Evolutionary conservation across 2,888 invertebrate genomes (phyloP).

Genomic region (Acleris sparsana): DNA sequence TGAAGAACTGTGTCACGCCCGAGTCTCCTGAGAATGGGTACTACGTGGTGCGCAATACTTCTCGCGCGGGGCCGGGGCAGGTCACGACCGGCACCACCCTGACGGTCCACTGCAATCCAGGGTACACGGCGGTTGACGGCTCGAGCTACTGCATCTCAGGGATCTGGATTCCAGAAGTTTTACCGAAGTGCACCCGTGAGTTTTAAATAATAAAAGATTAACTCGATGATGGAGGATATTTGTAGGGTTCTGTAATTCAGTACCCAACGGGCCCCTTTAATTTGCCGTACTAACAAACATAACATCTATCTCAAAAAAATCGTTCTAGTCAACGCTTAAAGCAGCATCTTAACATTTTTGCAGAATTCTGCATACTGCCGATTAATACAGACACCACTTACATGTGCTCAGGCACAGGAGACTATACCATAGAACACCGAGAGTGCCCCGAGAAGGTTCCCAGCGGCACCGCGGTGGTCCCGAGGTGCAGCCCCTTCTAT

Average conservation of each 20-base stretch:
- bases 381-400: too few species aligned
- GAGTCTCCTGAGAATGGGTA: not conserved
- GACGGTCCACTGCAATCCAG: not conserved
- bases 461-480: not conserved
- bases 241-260: too few species aligned
- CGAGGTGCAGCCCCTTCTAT: conserved; percentile 7
- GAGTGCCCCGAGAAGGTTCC: not conserved
- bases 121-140: not conserved
- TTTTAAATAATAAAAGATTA: too few species aligned
- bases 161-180: not conserved
- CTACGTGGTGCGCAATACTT: not conserved
- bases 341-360: too few species aligned
- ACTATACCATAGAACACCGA: not conserved
- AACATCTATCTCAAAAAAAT: too few species aligned
- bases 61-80: too few species aligned
- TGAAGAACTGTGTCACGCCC: not conserved
- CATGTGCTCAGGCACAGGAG: too few species aligned
- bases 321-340: too few species aligned
- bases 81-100: not conserved
- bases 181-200: not conserved
- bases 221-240: too few species aligned
- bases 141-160: not conserved
- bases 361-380: too few species aligned
- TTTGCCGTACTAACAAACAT: too few species aligned
- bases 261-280: too few species aligned